Evolutionary conservation across 2,113 vertebrate genomes (phyloP).

Genomic region (Oncorhynchus keta): DNA sequence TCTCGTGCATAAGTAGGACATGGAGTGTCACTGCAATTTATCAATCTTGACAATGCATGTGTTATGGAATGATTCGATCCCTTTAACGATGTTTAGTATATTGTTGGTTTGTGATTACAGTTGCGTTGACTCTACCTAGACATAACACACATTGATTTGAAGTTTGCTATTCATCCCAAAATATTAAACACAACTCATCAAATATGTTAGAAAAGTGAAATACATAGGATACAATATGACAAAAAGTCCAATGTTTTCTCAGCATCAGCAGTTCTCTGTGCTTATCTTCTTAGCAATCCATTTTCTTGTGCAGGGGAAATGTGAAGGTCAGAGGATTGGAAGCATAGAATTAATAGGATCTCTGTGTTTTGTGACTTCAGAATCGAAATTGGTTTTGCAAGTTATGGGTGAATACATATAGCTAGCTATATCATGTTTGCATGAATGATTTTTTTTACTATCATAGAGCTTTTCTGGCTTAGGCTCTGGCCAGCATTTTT

Average conservation of each 20-base stretch:
- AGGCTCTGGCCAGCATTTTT: not conserved
- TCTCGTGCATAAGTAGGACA: not conserved
- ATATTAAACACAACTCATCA: not conserved
- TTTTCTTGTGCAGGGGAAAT: not conserved
- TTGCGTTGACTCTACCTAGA: too few relatives aligned
- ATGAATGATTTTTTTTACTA: not conserved
- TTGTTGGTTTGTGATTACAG: too few relatives aligned
- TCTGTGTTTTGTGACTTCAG: not conserved
- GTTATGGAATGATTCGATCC: too few relatives aligned
- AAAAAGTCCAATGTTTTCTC: constrained; percentile 9
- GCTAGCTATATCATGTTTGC: not conserved
- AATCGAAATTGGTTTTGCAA: constrained; percentile 27
- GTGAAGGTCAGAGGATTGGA: constrained; percentile 16
- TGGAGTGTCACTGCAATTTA: not conserved
- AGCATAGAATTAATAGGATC: not conserved
- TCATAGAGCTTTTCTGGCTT: not conserved
- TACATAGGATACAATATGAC: not conserved
- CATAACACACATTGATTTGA: too few relatives aligned
- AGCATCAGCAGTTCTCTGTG: constrained; percentile 20
- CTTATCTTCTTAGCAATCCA: constrained; percentile 10
- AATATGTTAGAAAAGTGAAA: not conserved
- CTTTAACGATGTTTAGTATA: too few relatives aligned
- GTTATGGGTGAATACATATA: not conserved
- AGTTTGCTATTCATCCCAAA: too few relatives aligned
- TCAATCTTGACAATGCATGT: not conserved